These are phyloP conservation scores for Rhinogobio ventralis DNA, from an alignment of 2,797 vertebrate genomes.

Conservation along the genomic window DNA sequence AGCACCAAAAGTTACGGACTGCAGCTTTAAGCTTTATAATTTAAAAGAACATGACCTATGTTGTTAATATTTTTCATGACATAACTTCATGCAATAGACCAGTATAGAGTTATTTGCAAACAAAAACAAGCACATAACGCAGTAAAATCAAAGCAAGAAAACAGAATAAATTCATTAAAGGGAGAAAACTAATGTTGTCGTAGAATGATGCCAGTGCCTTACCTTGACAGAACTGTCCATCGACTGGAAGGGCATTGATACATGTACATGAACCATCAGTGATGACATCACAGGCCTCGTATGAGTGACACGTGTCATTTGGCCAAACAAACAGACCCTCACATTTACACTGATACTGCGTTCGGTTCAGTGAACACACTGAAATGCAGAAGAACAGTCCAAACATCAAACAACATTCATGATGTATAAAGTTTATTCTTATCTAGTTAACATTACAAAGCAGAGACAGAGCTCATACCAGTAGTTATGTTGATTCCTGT, in stretches of 20 bases:
- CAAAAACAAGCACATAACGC: too few relatives aligned
- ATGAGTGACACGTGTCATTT: slow-evolving; percentile 50
- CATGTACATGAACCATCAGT: neutral
- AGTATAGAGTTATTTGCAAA: too few relatives aligned
- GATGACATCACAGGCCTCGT: slow-evolving; percentile 60
- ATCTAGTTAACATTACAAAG: too few relatives aligned
- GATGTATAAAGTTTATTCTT: neutral
- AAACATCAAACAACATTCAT: neutral
- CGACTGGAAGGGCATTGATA: slow-evolving; percentile 60
- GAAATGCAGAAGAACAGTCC: slow-evolving; percentile 5
- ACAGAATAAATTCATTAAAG: too few relatives aligned
- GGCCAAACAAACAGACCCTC: slow-evolving; percentile 47
- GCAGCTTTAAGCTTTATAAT: neutral
- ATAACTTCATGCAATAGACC: too few relatives aligned
- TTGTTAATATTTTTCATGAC: too few relatives aligned
- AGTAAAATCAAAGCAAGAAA: neutral
- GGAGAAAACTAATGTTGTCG: neutral
- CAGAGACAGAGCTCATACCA: neutral
- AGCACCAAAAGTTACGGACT: too few relatives aligned
- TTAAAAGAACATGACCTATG: neutral
- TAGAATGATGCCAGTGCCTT: neutral
- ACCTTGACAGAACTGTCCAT: slow-evolving; percentile 77
- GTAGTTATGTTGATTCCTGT: slow-evolving; percentile 48
- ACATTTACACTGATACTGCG: slow-evolving; percentile 48
- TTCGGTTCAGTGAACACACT: slow-evolving; percentile 14